Base-by-base conservation (phyloP, 2,888 invertebrate species). In the Odontocolon sp. region DNA sequence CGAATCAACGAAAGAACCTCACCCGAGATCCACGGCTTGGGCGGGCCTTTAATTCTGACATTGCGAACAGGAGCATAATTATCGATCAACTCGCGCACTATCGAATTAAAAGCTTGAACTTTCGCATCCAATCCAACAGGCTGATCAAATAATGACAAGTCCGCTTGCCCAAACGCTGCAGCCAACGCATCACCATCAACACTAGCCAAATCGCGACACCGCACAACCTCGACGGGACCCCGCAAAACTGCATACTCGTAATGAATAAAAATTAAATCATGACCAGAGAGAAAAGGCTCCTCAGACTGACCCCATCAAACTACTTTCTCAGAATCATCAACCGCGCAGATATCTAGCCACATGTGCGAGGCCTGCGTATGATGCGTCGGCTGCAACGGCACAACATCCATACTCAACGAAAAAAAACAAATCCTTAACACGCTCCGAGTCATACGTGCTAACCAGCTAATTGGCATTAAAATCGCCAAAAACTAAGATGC, bases 341-440 rank as follows among this genome's bases (percentile, higher is more conserved):
- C 8, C 14, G 9, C 31, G 9, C 16, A 45, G 4, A 28, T n/a
- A 33, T 64, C 23, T 2, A 64, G 9, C 50, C 64, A 50, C 0
- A 33, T 64, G 3, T 50, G 50, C 0, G 23, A 68, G 23, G 11
- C 18, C 11, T 28, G 2, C 11, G 47, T 57, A 36, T 56, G 56
- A 40, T 57, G 45, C 4, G 68, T 47, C n/a, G 45, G 33, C 45
- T 11, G 31, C 23, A 50, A 50, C 21, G n/a, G 28, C 26, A 67
- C 40, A 8, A 56, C 16, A 38, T 52, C 28, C 54, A 56, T 23
- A n/a, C n/a, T 8, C 31, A 38, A n/a, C 16, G 26, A 26, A 5
- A 8, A n/a, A n/a, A 42, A 23, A 33, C 2, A 56, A 31, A 31
- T 64, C 33, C 18, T 9, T 56, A 1, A 67, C 14, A 42, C 9